Evolutionary conservation across 2,113 vertebrate species (phyloP).

Genomic region (rabbit (Oryctolagus cuniculus)): DNA sequence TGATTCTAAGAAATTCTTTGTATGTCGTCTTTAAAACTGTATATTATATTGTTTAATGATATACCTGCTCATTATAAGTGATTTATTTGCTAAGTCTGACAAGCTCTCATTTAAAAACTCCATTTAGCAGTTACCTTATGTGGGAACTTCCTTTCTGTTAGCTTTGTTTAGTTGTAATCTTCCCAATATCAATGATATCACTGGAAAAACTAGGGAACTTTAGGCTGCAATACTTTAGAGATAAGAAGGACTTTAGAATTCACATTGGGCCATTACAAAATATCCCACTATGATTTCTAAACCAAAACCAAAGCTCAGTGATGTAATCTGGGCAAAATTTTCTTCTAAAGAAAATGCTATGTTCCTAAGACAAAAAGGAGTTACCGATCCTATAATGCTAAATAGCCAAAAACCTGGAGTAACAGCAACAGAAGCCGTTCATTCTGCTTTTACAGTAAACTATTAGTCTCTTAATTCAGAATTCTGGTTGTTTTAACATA

Average conservation of each 20-base stretch:
- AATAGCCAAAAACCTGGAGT: slow-evolving; percentile 25
- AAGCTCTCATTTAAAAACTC: slow-evolving; percentile 30
- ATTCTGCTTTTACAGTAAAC: slow-evolving; percentile 21
- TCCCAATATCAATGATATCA: not conserved
- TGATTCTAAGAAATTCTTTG: slow-evolving; percentile 19
- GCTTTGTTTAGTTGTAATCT: slow-evolving; percentile 38
- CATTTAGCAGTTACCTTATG: not conserved
- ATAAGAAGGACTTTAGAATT: slow-evolving; percentile 22
- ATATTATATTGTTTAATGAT: slow-evolving; percentile 46
- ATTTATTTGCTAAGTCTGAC: slow-evolving; percentile 17
- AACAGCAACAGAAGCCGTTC: not conserved
- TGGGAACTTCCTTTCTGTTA: slow-evolving; percentile 27
- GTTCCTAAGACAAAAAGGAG: slow-evolving; percentile 28
- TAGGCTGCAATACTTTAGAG: slow-evolving; percentile 2
- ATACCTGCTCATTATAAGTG: slow-evolving; percentile 20
- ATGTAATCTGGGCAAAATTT: slow-evolving; percentile 17
- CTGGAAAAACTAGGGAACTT: not conserved
- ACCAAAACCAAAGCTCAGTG: slow-evolving; percentile 1
- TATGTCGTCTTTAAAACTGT: slow-evolving; percentile 1
- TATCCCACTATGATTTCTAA: slow-evolving; percentile 28
- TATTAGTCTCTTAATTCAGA: slow-evolving; percentile 20
- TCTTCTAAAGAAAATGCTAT: slow-evolving; percentile 39
- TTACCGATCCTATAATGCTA: not conserved
- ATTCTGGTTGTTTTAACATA: slow-evolving; percentile 28
- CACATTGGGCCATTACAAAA: slow-evolving; percentile 14